Evolutionary conservation across 2,888 invertebrate species (phyloP).

Genomic region (Agriopis aurantiaria): DNA sequence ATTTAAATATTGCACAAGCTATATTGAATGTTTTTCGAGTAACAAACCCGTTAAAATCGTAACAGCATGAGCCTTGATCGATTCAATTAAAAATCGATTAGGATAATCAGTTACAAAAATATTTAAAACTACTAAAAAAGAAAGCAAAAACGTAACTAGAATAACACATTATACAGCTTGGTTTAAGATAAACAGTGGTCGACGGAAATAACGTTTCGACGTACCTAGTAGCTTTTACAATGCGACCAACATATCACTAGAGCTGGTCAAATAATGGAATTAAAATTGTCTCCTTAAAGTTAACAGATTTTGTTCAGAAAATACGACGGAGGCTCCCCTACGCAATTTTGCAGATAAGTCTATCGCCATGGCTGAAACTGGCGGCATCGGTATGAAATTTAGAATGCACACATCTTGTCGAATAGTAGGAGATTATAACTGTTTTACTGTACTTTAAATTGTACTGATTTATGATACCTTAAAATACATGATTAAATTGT

Average conservation of each 20-base stretch:
- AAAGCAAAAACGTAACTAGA: constrained; percentile 74
- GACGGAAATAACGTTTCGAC: constrained; percentile 74
- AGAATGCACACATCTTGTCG: constrained; percentile 61
- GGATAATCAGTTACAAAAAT: constrained; percentile 62
- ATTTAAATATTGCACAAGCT: background rate
- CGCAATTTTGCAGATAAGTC: background rate
- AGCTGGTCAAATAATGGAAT: background rate
- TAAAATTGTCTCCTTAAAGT: background rate
- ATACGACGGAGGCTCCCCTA: background rate
- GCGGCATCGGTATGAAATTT: constrained; percentile 56
- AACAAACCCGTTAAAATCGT: constrained; percentile 7
- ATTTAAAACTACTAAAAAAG: constrained; percentile 73
- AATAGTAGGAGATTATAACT: constrained; percentile 49
- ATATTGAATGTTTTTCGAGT: constrained; percentile 26
- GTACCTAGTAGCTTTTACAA: constrained; percentile 34
- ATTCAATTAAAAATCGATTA: constrained; percentile 54
- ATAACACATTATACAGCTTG: constrained; percentile 67
- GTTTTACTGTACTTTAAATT: constrained; percentile 38
- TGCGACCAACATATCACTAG: background rate
- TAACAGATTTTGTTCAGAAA: background rate
- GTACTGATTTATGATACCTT: background rate
- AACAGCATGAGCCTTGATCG: constrained; percentile 11
- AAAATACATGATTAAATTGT: no score
- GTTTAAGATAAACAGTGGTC: constrained; percentile 72
- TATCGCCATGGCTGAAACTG: constrained; percentile 27